Conservation (phyloP, 2,797 vertebrate genomes). For the Sternotherus odoratus region DNA sequence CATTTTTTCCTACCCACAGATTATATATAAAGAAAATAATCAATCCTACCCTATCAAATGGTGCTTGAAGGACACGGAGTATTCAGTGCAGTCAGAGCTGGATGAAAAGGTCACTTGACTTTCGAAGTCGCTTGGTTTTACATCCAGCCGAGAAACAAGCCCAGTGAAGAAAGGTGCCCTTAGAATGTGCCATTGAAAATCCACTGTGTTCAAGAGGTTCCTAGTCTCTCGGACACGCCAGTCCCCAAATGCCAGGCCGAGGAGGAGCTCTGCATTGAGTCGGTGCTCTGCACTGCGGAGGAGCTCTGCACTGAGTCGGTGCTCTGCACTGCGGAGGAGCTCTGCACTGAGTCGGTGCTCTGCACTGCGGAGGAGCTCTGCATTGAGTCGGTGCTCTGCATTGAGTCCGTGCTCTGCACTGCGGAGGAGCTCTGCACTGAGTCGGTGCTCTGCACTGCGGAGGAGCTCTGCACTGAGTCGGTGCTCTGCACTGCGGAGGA, state of each 20-base stretch:
- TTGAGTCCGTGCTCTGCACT: too few relatives aligned
- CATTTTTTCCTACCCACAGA: not conserved
- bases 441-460: too few relatives aligned
- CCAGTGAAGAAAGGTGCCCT: not conserved
- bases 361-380: too few relatives aligned
- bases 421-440: too few relatives aligned
- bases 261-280: too few relatives aligned
- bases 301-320: too few relatives aligned
- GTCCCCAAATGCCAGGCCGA: not conserved
- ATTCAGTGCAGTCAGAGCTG: not conserved
- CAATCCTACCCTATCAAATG: not conserved
- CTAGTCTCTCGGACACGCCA: accelerated
- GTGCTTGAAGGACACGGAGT: accelerated
- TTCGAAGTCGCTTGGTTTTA: accelerated
- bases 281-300: not conserved
- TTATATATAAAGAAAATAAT: not conserved
- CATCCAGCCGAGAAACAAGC: accelerated
- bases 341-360: too few relatives aligned
- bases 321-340: too few relatives aligned
- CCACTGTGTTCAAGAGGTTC: not conserved
- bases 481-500: too few relatives aligned
- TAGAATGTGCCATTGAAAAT: accelerated
- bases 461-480: too few relatives aligned
- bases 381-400: too few relatives aligned
- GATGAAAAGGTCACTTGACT: not conserved